Conservation (phyloP, 2,113 vertebrate genomes). For the Seriola aureovittata region DNA sequence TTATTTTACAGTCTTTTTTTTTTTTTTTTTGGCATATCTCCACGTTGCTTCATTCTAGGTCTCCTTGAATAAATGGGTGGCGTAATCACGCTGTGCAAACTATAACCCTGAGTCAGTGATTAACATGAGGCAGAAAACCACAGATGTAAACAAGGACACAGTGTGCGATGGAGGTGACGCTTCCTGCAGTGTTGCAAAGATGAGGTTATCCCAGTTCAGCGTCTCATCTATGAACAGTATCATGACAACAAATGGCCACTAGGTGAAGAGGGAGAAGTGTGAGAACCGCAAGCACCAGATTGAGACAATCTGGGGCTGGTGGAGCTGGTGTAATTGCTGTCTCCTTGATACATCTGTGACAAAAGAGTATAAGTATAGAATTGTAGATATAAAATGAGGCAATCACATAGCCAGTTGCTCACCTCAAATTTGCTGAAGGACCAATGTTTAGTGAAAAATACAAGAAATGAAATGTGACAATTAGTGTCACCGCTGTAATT, state of each 20-base stretch:
- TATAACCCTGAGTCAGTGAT: slow-evolving; percentile 10
- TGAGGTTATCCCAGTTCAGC: not conserved
- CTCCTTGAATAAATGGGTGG: slow-evolving; percentile 24
- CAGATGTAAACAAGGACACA: slow-evolving; percentile 47
- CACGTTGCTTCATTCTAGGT: not conserved
- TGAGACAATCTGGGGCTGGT: not conserved
- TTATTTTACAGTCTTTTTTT: not conserved
- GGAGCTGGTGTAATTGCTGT: not conserved
- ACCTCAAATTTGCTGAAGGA: not conserved
- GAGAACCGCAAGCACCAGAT: not conserved
- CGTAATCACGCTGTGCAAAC: slow-evolving; percentile 10
- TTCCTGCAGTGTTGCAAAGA: not conserved
- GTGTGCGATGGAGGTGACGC: slow-evolving; percentile 34
- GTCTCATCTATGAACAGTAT: not conserved
- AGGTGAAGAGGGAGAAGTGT: not conserved
- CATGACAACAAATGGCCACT: not conserved
- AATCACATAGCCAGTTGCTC: not conserved
- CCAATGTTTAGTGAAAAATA: not conserved
- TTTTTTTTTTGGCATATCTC: not conserved
- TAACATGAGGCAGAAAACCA: slow-evolving; percentile 4
- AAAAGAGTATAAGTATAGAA: not conserved
- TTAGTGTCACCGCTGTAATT: not conserved
- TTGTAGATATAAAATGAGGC: not conserved
- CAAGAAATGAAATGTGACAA: not conserved
- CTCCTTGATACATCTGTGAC: not conserved